These are phyloP conservation scores for Ciconia boyciana DNA, from an alignment of 2,113 vertebrate genomes.

Conservation along the genomic window DNA sequence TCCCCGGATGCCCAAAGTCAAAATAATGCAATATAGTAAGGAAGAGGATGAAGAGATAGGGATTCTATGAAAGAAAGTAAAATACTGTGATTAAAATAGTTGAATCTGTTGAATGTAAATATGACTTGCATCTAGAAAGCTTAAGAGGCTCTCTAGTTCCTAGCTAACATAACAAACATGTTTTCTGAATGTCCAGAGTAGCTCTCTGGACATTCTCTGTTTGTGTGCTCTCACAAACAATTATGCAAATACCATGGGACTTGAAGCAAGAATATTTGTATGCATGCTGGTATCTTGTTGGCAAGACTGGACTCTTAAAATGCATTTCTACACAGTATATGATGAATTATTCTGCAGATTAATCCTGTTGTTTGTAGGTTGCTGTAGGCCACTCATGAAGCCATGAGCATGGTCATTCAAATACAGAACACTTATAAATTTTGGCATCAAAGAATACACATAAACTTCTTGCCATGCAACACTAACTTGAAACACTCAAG, in stretches of 20 bases:
- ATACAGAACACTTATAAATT: constrained; percentile 63
- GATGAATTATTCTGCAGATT: constrained; percentile 60
- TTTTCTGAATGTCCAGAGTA: not conserved
- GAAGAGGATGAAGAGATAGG: not conserved
- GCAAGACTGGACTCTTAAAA: constrained; percentile 35
- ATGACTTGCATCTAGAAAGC: not conserved
- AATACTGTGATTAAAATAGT: not conserved
- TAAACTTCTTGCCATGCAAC: constrained; percentile 62
- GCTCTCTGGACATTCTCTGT: too few relatives aligned
- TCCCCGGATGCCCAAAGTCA: not conserved
- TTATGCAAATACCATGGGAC: not conserved
- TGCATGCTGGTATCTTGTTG: not conserved
- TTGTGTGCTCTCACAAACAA: not conserved
- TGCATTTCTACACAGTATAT: not conserved
- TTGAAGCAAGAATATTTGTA: not conserved
- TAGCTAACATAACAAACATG: not conserved
- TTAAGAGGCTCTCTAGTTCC: not conserved
- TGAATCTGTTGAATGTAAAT: not conserved
- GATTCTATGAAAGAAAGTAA: not conserved
- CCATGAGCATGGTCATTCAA: constrained; percentile 60
- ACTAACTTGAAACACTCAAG: constrained; percentile 55
- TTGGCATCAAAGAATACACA: constrained; percentile 60
- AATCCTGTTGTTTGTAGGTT: constrained; percentile 48
- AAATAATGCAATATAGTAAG: not conserved
- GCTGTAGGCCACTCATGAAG: constrained; percentile 61